These are phyloP conservation scores for Forbesichthys agassizii DNA, from an alignment of 2,113 vertebrate species.

Conservation along the genomic window DNA sequence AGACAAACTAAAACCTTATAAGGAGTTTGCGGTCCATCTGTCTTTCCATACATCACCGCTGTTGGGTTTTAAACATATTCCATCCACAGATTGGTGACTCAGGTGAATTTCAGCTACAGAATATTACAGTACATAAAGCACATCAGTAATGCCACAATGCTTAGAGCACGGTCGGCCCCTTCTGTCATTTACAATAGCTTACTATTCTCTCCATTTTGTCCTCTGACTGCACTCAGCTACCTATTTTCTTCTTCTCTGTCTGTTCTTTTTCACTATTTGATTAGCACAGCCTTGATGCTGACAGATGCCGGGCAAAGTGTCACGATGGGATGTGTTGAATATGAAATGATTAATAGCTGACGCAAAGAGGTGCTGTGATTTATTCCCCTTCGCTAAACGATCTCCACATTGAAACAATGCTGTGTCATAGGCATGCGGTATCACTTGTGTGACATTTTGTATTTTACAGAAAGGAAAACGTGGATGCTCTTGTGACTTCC, in stretches of 20 bases:
- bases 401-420: conserved; percentile 11
- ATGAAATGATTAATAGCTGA: not conserved
- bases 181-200: not conserved
- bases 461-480: conserved; percentile 23
- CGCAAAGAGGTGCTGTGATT: not conserved
- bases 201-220: not conserved
- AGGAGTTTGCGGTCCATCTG: too few relatives aligned
- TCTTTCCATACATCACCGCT: too few relatives aligned
- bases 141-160: too few relatives aligned
- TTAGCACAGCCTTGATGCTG: not conserved
- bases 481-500: not conserved
- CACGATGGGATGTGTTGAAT: not conserved
- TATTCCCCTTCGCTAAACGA: not conserved
- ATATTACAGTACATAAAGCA: too few relatives aligned
- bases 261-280: not conserved
- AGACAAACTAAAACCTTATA: too few relatives aligned
- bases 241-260: not conserved
- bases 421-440: conserved; percentile 1
- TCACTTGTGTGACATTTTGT: conserved; percentile 19
- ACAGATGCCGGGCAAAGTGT: not conserved
- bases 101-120: too few relatives aligned
- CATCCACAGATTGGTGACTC: too few relatives aligned
- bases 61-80: too few relatives aligned
- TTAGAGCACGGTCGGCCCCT: not conserved
- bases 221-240: too few relatives aligned